Evolutionary conservation across 2,797 vertebrate genomes (phyloP), one percentile per base, ranked within the genome.

Genomic region (Acanthurus tractus): DNA sequence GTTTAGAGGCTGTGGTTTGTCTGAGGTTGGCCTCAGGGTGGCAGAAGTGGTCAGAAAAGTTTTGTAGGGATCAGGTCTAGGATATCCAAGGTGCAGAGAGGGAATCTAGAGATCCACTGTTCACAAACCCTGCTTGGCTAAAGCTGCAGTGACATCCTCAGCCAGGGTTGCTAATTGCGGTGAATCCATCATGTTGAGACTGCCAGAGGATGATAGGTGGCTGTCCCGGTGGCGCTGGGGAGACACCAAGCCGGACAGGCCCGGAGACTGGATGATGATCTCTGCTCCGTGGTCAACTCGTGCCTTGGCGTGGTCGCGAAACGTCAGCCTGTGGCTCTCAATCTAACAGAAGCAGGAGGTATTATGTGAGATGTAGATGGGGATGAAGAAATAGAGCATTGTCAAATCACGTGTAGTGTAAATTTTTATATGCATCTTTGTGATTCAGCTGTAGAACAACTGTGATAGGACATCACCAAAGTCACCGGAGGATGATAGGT

Each of bases 101-200:
- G 22, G 11, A 40, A 73, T 78, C 78, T 69, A 82, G 25, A 71
- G 79, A 75, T 63, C 79, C 75, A 84, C 79, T 78, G 95, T 96
- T 99, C 97, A 99, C 96, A 99, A 97, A 94, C 98, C 98, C 96
- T 99, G 98, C 91, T 99, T 99, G 86, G 97, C 98, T 36, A 99
- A 96, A 82, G 98, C 98, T 4, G 97, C 98, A 0, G 97, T 98
- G 93, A 99, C 98, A 49, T 99, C 98, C 93, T 99, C 97, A 1
- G 98, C 98, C 34, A 99, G 94, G 53, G 98, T 99, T 18, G 97
- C 96, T 68, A 99, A 95, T 95, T 98, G 97, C 34, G 98, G 98
- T 0, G 98, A 99, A 81, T 99, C 98, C 20, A 96, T 95, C 92
- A 98, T 94, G 95, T 99, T 99, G 94, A 99, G 96, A 88, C 98